phyloP scores from a whole-genome alignment of 2,888 invertebrate species.

The Peribatodes rhomboidaria region DNA sequence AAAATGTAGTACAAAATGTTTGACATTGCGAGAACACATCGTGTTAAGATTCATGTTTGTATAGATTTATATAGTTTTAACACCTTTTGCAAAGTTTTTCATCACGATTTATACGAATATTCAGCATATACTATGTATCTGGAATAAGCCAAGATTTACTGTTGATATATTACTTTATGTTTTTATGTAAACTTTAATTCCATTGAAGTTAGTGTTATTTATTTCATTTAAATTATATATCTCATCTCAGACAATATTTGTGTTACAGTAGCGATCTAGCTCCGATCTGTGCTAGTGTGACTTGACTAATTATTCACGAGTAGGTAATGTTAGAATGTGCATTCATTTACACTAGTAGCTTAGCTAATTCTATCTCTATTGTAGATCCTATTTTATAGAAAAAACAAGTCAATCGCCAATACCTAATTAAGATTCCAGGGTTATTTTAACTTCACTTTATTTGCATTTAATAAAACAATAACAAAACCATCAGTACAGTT shows the following conservation, averaged over 20 bases:
- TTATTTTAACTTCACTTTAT: slow-evolving; percentile 23
- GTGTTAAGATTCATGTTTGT: slow-evolving; percentile 63
- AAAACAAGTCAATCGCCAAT: slow-evolving; percentile 18
- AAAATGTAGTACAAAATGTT: slow-evolving; percentile 64
- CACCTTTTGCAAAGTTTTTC: slow-evolving; percentile 39
- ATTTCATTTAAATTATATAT: slow-evolving; percentile 34
- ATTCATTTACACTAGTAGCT: slow-evolving; percentile 31
- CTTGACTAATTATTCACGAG: slow-evolving; percentile 23
- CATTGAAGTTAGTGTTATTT: slow-evolving; percentile 31
- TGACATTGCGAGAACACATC: slow-evolving; percentile 61
- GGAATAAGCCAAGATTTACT: slow-evolving; percentile 31
- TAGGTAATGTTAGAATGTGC: slow-evolving; percentile 30
- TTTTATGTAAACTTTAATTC: slow-evolving; percentile 43
- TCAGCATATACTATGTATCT: slow-evolving; percentile 27
- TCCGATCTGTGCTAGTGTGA: slow-evolving; percentile 13
- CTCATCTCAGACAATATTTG: slow-evolving; percentile 32
- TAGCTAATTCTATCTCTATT: slow-evolving; percentile 32
- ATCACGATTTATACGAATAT: slow-evolving; percentile 40
- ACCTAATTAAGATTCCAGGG: slow-evolving; percentile 16
- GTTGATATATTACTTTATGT: slow-evolving; percentile 35
- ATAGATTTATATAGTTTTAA: slow-evolving; percentile 48
- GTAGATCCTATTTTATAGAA: slow-evolving; percentile 27
- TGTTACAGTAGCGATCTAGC: slow-evolving; percentile 23
- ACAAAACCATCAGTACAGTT: slow-evolving; percentile 29
- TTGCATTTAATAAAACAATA: slow-evolving; percentile 20